A percentile compares a stretch with the other conserved stretches of the same genome.
Conservation (phyloP, 2,888 invertebrate genomes). For the Stenodera caucasica region DNA sequence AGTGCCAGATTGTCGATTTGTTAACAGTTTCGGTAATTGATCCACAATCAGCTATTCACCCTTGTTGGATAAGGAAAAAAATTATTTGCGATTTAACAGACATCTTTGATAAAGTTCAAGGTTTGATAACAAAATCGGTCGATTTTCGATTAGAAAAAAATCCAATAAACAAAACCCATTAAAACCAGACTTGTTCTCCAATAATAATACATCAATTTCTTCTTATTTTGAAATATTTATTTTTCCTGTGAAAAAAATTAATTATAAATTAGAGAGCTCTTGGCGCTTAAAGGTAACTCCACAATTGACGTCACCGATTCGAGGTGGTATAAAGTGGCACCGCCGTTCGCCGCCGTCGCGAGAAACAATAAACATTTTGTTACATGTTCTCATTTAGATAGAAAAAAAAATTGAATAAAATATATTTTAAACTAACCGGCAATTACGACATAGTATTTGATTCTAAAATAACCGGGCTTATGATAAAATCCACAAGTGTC, state of each 20-base stretch:
- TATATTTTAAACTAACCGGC: conserved; percentile 10
- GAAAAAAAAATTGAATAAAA: too few relatives aligned
- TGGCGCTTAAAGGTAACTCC: conserved; percentile 5
- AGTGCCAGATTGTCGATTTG: neutral
- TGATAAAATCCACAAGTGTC: conserved; percentile 30
- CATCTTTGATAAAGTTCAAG: conserved; percentile 3
- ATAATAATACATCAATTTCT: neutral
- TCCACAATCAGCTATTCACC: conserved; percentile 2
- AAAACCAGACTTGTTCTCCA: neutral
- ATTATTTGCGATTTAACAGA: conserved; percentile 1
- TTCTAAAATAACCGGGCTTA: conserved; percentile 21
- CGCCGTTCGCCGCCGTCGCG: conserved; percentile 8
- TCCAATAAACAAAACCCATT: neutral
- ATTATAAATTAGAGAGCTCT: neutral
- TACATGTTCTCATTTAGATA: too few relatives aligned
- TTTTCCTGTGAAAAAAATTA: neutral
- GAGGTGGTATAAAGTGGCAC: conserved; percentile 18
- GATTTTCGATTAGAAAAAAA: neutral
- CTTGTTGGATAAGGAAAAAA: neutral
- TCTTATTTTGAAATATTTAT: neutral
- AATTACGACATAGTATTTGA: too few relatives aligned
- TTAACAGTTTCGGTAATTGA: neutral
- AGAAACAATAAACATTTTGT: too few relatives aligned
- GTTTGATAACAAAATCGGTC: neutral
- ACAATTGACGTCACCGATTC: neutral